Evolutionary conservation across 2,113 vertebrate species (phyloP), one percentile per base, ranked within the genome.

Genomic region (Narcine bancroftii): DNA sequence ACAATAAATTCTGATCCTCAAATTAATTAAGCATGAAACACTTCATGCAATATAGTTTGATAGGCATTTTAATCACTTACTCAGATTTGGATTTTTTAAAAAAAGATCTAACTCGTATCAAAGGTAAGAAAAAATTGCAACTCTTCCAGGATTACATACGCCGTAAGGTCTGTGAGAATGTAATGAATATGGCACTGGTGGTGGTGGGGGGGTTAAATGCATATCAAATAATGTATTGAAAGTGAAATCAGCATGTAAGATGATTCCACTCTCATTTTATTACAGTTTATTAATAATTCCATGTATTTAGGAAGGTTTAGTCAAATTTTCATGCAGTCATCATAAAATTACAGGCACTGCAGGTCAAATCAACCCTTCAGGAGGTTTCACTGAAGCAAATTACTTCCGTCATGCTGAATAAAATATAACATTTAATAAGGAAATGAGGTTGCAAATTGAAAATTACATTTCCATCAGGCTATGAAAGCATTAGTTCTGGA

Each of bases 361-460:
- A 21, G 39, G 36, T 76, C 75, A 76, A 76, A 42, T 39, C 75
- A 45, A 15, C 75, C 39, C 75, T 21, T 21, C 36, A 76, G 75
- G 75, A 42, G 75, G 39, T 39, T 42, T 76, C 75, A 45, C 75
- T 42, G 39, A 76, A 76, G 36, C 75, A 76, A 76, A 76, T 76
- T 76, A 42, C 36, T 76, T 76, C 10, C 13, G 21, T 19, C 39
- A 76, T 42, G 39, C 75, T 4, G 4, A n/a, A 73, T 73, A n/a
- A 36, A 36, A 73, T n/a, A 73, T 73, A 73, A 73, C 33, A 73
- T 13, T n/a, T 73, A 73, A 73, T 36, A 42, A 42, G 73, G n/a
- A 79, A 79, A 45, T 79, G 47, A 47, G 39, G 76, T 79, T 45
- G 45, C 76, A 47, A 79, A 79, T 47, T 79, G 76, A 79, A 77